These are phyloP conservation scores for Glaucidium brasilianum DNA, from an alignment of 2,113 vertebrate genomes.

Conservation along the genomic window DNA sequence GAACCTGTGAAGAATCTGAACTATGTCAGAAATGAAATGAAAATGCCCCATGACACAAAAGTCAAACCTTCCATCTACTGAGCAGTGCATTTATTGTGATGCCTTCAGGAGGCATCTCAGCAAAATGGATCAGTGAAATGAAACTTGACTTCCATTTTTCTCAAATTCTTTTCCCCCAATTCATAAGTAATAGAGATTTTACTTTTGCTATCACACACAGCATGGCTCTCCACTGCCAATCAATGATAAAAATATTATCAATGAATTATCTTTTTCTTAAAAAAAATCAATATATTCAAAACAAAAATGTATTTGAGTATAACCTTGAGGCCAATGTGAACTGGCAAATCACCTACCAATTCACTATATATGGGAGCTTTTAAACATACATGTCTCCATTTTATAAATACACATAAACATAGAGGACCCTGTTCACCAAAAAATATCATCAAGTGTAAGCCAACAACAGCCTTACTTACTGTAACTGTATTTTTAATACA, in stretches of 20 bases:
- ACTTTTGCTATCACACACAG: not conserved
- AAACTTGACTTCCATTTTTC: not conserved
- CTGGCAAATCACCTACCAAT: not conserved
- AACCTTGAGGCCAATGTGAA: not conserved
- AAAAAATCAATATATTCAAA: not conserved
- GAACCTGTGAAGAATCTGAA: not conserved
- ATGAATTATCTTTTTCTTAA: not conserved
- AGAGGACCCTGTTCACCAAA: not conserved
- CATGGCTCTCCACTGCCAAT: not conserved
- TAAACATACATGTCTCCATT: not conserved
- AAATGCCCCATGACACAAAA: not conserved
- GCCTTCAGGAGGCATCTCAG: not conserved
- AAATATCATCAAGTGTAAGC: not conserved
- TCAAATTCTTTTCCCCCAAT: not conserved
- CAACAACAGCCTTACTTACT: not conserved
- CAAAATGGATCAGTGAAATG: not conserved
- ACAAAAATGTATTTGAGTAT: not conserved
- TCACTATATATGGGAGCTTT: not conserved
- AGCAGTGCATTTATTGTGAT: not conserved
- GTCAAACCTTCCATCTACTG: not conserved
- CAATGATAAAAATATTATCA: not conserved
- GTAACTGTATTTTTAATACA: not conserved
- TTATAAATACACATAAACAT: not conserved
- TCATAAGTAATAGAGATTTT: not conserved
- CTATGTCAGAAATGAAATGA: not conserved